Conservation (phyloP, 2,888 invertebrate species). For the Lordiphosa fenestrarum region DNA sequence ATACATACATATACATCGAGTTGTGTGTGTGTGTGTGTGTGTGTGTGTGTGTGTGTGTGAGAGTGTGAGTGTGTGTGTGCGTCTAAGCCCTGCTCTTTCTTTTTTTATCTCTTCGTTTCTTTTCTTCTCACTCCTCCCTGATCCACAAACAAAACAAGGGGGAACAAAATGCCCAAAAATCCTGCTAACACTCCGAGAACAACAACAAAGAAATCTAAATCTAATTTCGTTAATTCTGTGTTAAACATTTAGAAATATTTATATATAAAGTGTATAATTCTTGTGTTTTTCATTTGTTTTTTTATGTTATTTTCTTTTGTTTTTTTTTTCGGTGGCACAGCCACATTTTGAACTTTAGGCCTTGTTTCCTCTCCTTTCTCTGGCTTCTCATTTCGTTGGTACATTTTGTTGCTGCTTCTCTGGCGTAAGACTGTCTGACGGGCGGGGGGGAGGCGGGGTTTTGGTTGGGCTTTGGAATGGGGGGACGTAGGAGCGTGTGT, state of each 20-base stretch:
- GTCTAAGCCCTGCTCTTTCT: slow-evolving; percentile 1
- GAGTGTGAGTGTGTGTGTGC: slow-evolving; percentile 12
- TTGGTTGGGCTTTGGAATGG: not conserved
- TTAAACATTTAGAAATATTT: slow-evolving; percentile 32
- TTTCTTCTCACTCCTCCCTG: not conserved
- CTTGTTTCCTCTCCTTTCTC: slow-evolving; percentile 38
- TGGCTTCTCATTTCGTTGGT: slow-evolving; percentile 16
- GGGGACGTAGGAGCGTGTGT: slow-evolving; percentile 2
- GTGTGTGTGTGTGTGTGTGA: slow-evolving; percentile 12
- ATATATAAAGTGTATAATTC: slow-evolving; percentile 9
- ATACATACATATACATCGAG: slow-evolving; percentile 24
- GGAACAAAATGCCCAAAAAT: slow-evolving; percentile 7
- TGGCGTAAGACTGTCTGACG: not conserved
- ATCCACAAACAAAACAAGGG: slow-evolving; percentile 10
- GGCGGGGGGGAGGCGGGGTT: not conserved
- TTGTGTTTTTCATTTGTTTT: no score
- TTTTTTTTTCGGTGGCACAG: slow-evolving; percentile 59
- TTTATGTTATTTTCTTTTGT: slow-evolving; percentile 27
- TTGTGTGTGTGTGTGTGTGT: slow-evolving; percentile 18
- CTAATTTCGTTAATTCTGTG: slow-evolving; percentile 31
- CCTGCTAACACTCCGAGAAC: slow-evolving; percentile 10
- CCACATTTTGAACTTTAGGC: slow-evolving; percentile 73
- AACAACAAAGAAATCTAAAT: slow-evolving; percentile 22
- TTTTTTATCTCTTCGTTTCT: no score
- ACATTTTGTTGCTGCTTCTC: slow-evolving; percentile 5